phyloP scores from a whole-genome alignment of 1,140 invertebrate genomes.

The Limonius californicus region DNA sequence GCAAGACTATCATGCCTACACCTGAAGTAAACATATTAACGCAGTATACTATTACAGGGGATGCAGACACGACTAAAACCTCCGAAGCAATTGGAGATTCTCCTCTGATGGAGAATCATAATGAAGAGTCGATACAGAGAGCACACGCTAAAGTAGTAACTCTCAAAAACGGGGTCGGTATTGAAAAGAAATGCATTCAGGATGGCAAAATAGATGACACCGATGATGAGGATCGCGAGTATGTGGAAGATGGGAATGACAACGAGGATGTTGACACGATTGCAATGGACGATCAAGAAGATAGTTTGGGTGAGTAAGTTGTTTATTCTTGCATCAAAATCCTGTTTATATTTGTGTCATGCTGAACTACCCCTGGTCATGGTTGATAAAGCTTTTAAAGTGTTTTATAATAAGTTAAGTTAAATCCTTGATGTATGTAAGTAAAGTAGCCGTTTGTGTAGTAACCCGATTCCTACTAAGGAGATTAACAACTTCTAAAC shows the following conservation, averaged over 20 bases:
- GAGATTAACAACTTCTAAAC: slow-evolving; percentile 1
- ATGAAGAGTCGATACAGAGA: neutral
- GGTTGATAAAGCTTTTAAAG: too few species aligned
- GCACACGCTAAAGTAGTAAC: neutral
- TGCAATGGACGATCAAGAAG: slow-evolving; percentile 23
- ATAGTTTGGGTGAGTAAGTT: slow-evolving; percentile 15
- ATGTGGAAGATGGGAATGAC: neutral
- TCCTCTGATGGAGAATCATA: neutral
- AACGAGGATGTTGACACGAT: slow-evolving; percentile 5
- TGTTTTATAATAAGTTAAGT: too few species aligned
- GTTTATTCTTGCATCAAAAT: neutral
- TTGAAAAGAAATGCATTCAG: neutral
- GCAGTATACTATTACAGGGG: neutral
- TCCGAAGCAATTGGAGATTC: neutral
- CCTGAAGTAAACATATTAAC: too few species aligned
- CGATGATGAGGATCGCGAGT: slow-evolving; percentile 12
- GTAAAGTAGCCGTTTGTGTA: neutral
- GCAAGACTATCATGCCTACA: too few species aligned
- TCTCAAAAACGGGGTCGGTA: neutral
- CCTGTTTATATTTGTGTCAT: neutral
- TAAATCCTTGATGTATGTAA: too few species aligned
- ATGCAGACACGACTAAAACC: slow-evolving; percentile 11
- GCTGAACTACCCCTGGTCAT: too few species aligned
- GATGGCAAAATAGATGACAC: neutral
- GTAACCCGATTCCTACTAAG: neutral